Base-by-base conservation (phyloP, 2,888 invertebrate genomes). In the Myopa testacea region DNA sequence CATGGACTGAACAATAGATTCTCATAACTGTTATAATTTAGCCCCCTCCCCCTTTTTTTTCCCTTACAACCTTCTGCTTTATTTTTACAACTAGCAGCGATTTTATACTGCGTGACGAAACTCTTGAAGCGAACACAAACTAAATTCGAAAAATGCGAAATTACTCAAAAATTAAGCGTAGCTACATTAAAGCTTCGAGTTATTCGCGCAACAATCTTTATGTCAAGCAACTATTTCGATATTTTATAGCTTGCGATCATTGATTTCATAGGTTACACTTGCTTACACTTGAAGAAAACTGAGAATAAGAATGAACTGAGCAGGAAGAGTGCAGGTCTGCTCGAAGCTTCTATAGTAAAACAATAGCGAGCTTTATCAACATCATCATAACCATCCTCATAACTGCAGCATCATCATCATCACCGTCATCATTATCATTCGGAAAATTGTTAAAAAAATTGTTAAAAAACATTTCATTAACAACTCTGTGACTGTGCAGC, bases 381-480 rank as follows among this genome's bases (percentile, higher is more conserved):
- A 38, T 4, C n/a, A 34, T 16, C 58, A 58, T 16, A 4, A 52
- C 52, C 37, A 55, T 16, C 38, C 52, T 8, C 45, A 71, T 55
- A 55, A 19, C 2, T 12, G 12, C 45, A 71, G 34, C 12, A n/a
- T 4, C 3, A 19, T 45, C 40, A 14, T 10, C 26, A 69, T 10
- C 8, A 34, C 40, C 14, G 16, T 12, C 34, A 45, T 45, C 45
- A 10, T 45, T 55, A 67, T 52, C 14, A 5, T 37, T 37, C 75
- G 80, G 82, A 77, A 77, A 73, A 81, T 82, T 80, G 85, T 81
- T 82, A 83, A 84, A 84, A 83, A 84, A 81, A 82, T 82, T 82
- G 80, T 81, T 82, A 83, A 84, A 84, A 83, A 82, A 85, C 85
- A 86, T 86, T 87, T 86, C 87, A 86, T 86, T 87, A 86, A 86